Conservation (phyloP, 2,888 invertebrate genomes). For the Caenorhabditis macrosperma region DNA sequence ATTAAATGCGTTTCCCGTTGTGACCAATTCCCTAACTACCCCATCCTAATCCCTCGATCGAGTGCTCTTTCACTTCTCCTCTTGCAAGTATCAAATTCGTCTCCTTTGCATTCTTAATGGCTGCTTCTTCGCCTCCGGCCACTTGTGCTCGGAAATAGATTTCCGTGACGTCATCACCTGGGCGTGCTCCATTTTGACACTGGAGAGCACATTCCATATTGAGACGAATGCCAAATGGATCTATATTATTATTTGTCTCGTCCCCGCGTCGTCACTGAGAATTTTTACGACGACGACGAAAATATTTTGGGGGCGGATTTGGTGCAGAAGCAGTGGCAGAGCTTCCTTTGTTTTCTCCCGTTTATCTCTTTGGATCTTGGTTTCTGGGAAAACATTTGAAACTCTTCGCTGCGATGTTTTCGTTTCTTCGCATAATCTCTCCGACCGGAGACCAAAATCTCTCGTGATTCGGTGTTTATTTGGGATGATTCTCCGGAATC, state of each 20-base stretch:
- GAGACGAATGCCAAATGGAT: constrained; percentile 17
- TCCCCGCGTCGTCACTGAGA: background rate
- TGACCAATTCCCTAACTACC: background rate
- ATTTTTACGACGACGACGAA: constrained; percentile 2
- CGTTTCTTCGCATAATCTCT: background rate
- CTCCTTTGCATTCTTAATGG: constrained; percentile 44
- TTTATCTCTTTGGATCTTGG: constrained; percentile 6
- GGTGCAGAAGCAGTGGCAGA: too few relatives aligned
- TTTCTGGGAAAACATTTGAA: background rate
- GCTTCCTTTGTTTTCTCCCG: background rate
- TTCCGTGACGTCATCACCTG: constrained; percentile 31
- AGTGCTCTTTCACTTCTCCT: constrained; percentile 3
- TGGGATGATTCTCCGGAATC: too few relatives aligned
- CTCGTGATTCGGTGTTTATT: too few relatives aligned
- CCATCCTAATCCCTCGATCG: background rate
- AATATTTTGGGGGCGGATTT: constrained; percentile 9
- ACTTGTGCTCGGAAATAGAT: constrained; percentile 44
- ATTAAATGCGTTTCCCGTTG: constrained; percentile 1
- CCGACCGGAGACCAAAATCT: background rate
- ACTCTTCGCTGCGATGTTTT: constrained; percentile 5
- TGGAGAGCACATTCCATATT: background rate
- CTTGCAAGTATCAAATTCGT: constrained; percentile 32
- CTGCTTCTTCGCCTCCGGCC: constrained; percentile 5
- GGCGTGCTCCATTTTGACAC: too few relatives aligned
- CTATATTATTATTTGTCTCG: constrained; percentile 11